A percentile compares a stretch with the other conserved stretches of the same genome.
Evolutionary conservation across 2,797 vertebrate genomes (phyloP).

Genomic region (Artibeus lituratus): DNA sequence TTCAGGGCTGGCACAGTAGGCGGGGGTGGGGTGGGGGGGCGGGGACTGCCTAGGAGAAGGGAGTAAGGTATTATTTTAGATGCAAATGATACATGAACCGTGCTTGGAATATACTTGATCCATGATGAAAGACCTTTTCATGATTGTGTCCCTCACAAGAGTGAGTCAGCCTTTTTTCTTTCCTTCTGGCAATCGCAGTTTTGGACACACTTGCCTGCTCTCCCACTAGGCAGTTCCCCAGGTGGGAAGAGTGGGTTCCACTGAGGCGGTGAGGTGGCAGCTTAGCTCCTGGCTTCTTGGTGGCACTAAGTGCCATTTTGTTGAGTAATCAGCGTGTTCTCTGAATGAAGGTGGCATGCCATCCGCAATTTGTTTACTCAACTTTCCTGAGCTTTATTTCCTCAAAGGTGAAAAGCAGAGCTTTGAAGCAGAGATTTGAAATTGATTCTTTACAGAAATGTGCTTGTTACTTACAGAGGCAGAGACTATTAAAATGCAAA

Average conservation of each 20-base stretch:
- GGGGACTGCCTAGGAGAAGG: constrained; percentile 24
- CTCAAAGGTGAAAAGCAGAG: too few species aligned
- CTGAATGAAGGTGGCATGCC: too few species aligned
- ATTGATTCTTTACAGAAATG: neutral
- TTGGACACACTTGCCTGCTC: constrained; percentile 72
- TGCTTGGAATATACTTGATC: constrained; percentile 51
- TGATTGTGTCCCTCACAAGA: constrained; percentile 37
- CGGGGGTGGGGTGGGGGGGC: neutral
- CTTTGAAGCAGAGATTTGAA: too few species aligned
- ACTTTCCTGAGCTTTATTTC: too few species aligned
- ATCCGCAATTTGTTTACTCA: too few species aligned
- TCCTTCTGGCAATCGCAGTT: constrained; percentile 72
- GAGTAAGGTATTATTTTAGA: neutral
- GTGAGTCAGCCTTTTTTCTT: constrained; percentile 50
- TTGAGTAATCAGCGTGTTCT: too few species aligned
- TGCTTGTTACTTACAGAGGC: constrained; percentile 30
- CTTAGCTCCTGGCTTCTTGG: constrained; percentile 68
- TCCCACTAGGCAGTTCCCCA: constrained; percentile 70
- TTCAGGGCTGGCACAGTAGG: neutral
- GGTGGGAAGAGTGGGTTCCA: constrained; percentile 74
- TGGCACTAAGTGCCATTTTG: constrained; percentile 60
- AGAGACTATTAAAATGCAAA: neutral
- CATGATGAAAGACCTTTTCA: constrained; percentile 63
- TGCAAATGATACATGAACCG: constrained; percentile 40
- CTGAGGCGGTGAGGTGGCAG: constrained; percentile 59